A percentile compares a stretch with the other conserved stretches of the same genome.
These are phyloP conservation scores for Apamea epomidion DNA, from an alignment of 2,888 invertebrate species.

Conservation along the genomic window DNA sequence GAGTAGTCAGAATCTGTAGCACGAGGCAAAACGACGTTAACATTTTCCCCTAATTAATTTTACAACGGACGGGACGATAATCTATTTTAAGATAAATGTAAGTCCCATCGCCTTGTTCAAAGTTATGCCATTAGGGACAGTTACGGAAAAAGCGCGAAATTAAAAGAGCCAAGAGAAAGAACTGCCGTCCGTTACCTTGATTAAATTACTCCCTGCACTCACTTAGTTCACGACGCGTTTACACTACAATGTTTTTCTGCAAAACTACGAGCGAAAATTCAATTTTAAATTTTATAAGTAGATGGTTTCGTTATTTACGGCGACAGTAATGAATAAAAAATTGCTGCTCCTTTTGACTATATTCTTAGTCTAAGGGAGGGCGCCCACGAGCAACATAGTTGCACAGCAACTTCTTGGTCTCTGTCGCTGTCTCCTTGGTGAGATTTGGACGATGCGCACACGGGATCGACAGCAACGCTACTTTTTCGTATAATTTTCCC, in stretches of 20 bases:
- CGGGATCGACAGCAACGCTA: background rate
- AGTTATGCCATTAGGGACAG: conserved; percentile 42
- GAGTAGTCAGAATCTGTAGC: background rate
- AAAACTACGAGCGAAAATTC: conserved; percentile 5
- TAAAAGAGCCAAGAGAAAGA: conserved; percentile 32
- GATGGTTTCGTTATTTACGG: background rate
- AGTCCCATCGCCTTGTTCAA: conserved; percentile 9
- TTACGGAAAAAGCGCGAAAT: conserved; percentile 21
- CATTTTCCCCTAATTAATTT: background rate
- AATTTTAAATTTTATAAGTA: conserved; percentile 4
- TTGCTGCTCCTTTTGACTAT: background rate
- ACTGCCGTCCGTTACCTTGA: conserved; percentile 43
- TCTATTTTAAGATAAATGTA: background rate
- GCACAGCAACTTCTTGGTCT: background rate
- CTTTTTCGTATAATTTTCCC: background rate
- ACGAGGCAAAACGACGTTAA: background rate
- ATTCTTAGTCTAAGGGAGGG: too few relatives aligned
- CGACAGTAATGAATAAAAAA: background rate
- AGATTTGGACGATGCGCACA: background rate
- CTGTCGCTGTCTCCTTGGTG: background rate
- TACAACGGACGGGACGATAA: background rate
- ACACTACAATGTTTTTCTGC: conserved; percentile 8
- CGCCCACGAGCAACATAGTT: too few relatives aligned
- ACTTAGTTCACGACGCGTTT: conserved; percentile 30
- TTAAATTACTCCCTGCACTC: conserved; percentile 44